These are phyloP conservation scores for Haemorhous mexicanus DNA, from an alignment of 2,113 vertebrate genomes.

Conservation along the genomic window DNA sequence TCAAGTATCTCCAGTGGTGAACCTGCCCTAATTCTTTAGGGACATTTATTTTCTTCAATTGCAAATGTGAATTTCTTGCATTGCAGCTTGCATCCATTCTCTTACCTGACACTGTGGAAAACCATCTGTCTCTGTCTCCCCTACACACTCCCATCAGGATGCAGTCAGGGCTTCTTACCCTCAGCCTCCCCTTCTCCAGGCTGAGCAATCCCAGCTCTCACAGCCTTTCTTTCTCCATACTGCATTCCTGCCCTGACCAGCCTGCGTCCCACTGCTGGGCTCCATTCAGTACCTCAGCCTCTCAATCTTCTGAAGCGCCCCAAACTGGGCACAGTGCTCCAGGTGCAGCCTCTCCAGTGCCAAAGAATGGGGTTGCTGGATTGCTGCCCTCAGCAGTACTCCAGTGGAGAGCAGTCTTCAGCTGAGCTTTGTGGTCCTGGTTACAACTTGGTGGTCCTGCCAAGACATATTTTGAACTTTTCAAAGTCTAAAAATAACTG, in stretches of 20 bases:
- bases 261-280: rapidly evolving
- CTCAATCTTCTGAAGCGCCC: background rate
- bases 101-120: background rate
- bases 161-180: rapidly evolving
- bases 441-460: background rate
- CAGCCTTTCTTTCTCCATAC: background rate
- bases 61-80: background rate
- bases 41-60: background rate
- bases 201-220: background rate
- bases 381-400: background rate
- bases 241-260: background rate
- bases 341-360: background rate
- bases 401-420: background rate
- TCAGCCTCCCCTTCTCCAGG: background rate
- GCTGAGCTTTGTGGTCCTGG: background rate
- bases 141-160: rapidly evolving
- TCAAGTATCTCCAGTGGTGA: background rate
- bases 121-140: background rate
- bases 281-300: background rate
- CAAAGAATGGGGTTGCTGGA: background rate
- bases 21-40: background rate
- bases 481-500: background rate
- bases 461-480: background rate
- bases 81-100: background rate
- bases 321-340: background rate